Evolutionary conservation across 2,888 invertebrate species (phyloP).

Genomic region (Machimus atricapillus): DNA sequence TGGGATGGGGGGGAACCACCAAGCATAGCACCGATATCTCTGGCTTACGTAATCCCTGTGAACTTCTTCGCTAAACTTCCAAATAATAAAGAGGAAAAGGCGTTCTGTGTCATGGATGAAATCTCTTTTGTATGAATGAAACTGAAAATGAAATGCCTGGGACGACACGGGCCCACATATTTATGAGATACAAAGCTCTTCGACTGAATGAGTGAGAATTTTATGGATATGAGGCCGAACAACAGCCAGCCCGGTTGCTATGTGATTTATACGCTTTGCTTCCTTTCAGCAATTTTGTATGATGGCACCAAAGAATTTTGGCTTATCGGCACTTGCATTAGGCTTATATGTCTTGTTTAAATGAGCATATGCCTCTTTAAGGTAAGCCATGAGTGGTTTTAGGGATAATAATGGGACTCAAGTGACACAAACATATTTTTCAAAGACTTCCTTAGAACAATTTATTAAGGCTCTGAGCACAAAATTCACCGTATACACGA

Average conservation of each 20-base stretch:
- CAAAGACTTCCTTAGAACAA: not conserved
- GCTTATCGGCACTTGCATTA: not conserved
- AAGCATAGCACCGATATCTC: not conserved
- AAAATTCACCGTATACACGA: not conserved
- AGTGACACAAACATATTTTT: not conserved
- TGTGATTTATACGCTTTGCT: not conserved
- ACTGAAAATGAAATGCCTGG: not conserved
- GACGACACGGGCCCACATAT: not conserved
- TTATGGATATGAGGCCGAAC: not conserved
- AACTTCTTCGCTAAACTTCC: not conserved
- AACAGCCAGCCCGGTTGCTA: not conserved
- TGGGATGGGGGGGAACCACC: not conserved
- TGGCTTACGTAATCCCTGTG: not conserved
- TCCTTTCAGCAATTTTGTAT: not conserved
- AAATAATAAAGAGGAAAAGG: not conserved
- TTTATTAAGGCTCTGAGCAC: not conserved
- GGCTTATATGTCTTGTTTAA: not conserved
- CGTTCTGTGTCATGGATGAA: not conserved
- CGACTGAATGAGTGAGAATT: not conserved
- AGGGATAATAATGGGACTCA: not conserved
- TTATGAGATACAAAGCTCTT: not conserved
- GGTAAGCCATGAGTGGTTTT: not conserved
- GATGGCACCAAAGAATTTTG: not conserved
- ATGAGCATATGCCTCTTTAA: not conserved
- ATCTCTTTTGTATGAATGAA: not conserved